A percentile compares a stretch with the other conserved stretches of the same genome.
These are phyloP conservation scores for Lonchura striata DNA, from an alignment of 2,113 vertebrate species.

Conservation along the genomic window DNA sequence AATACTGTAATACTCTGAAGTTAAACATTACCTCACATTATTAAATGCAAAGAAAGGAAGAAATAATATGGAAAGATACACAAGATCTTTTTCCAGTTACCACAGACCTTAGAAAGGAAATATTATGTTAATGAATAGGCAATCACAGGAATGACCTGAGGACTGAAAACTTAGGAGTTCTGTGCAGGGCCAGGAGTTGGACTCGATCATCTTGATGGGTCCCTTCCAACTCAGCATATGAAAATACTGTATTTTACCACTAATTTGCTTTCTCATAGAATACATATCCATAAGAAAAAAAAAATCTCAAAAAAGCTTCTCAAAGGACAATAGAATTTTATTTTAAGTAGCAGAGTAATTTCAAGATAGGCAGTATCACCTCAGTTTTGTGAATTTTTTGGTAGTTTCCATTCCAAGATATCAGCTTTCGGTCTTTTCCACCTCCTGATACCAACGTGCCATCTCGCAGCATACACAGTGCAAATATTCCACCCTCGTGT, in stretches of 20 bases:
- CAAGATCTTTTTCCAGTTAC: not conserved
- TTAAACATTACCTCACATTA: not conserved
- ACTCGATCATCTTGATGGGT: rapidly evolving
- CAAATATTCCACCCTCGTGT: constrained; percentile 95
- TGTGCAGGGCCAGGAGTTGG: not conserved
- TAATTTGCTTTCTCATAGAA: not conserved
- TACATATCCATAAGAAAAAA: not conserved
- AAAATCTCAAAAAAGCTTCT: not conserved
- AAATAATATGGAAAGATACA: not conserved
- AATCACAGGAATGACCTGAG: not conserved
- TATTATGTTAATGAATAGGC: not conserved
- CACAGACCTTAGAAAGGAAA: not conserved
- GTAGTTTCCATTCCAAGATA: constrained; percentile 93
- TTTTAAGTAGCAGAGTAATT: not conserved
- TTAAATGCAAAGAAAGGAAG: not conserved
- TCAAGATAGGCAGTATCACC: constrained; percentile 67
- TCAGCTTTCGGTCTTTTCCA: constrained; percentile 90
- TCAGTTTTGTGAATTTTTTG: constrained; percentile 90
- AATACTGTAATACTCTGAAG: not conserved
- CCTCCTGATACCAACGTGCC: constrained; percentile 92
- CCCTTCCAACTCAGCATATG: not conserved
- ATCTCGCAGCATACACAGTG: constrained; percentile 93
- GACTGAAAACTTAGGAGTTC: not conserved
- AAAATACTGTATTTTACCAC: not conserved
- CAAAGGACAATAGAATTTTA: not conserved